Base-by-base conservation (phyloP, 2,888 invertebrate genomes). In the Himalopsyche japonica region DNA sequence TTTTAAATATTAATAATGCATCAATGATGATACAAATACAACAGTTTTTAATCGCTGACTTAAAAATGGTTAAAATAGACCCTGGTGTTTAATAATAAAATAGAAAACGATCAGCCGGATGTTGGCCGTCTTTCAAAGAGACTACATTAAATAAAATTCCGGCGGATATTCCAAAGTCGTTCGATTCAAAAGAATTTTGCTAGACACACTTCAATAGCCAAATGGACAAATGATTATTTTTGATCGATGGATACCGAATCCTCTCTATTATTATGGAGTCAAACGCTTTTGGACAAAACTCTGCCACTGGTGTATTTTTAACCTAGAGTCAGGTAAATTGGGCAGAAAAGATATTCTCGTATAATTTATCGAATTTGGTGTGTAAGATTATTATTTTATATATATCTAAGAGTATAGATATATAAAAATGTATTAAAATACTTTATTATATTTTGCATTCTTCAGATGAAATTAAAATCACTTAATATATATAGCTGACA, bases 191-290 rank as follows among this genome's bases (percentile, higher is more conserved):
- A 30, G 70, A 70, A 34, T 64, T 30, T 27, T 34, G 47, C 47
- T 32, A 78, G 30, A 78, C 57, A 37, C 80, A 57, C 37, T 76
- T 64, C 30, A 82, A 82, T 81, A 32, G 77, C 34, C 20, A 80
- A 85, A 85, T 85, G 81, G 81, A 83, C 83, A 83, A 85, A 85
- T 83, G 83, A 85, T 85, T 37, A 80, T 83, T 83, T 85, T 83
- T 81, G 85, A 85, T 83, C 64, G 82, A 76, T 79, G 27, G 77
- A 24, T 76, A 43, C 76, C 15, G 34, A 70, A 78, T 78, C 6
- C 27, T 43, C 64, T 30, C 37, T 20, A 24, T 78, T 32, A 34
- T 78, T 47, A 82, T 49, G 57, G 49, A 79, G 32, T 79, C 30
- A 70, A 70, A 70, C 3, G 70, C 27, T 70, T 15, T 70, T 70